Evolutionary conservation across 2,797 vertebrate species (phyloP), one percentile per base, ranked within the genome.

Genomic region (Chloroceryle inda): DNA sequence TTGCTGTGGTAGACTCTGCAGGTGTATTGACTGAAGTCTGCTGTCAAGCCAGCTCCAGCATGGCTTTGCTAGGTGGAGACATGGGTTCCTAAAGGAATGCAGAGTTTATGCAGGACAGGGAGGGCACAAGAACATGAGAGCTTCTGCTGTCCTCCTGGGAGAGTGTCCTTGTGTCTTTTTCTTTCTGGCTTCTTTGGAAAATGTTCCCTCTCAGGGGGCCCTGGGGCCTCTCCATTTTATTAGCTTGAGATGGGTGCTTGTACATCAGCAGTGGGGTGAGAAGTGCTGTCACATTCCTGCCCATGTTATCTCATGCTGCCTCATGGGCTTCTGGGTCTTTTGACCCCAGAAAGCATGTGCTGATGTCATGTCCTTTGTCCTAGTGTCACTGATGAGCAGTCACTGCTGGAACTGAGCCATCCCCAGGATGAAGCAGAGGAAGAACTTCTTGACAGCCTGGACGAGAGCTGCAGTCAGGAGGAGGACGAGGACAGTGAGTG

Each of bases 401-500:
- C 1, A 0, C 88, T 29, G 29, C 79, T 92, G 77, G 88, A 96
- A 50, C 88, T 1, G 1, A 94, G 18, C 80, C 97, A 97, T 55
- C 72, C 82, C 24, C 97, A 97, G 58, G 95, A 94, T 0, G 74
- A 94, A 73, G 89, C 50, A 4, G 99, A 99, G 87, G 99, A 99
- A 89, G 99, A 99, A 82, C 96, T 99, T 78, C 97, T 97, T 17
- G 98, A 98, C 84, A 98, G 98, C 75, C 85, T 99, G 93, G 98
- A 99, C 3, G 98, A 98, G 35, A 96, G 89, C 95, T 98, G 98
- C 80, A 96, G 96, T 84, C 98, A 98, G 69, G 98, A 98, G 44
- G 98, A 98, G 20, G 98, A 98, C 5, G 97, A 98, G 67, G 89
- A 97, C 44, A 96, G 98, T 97, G 94, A 97, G 94, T 96, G 33